Conservation (phyloP, 2,113 vertebrate genomes). For the Tiliqua scincoides region DNA sequence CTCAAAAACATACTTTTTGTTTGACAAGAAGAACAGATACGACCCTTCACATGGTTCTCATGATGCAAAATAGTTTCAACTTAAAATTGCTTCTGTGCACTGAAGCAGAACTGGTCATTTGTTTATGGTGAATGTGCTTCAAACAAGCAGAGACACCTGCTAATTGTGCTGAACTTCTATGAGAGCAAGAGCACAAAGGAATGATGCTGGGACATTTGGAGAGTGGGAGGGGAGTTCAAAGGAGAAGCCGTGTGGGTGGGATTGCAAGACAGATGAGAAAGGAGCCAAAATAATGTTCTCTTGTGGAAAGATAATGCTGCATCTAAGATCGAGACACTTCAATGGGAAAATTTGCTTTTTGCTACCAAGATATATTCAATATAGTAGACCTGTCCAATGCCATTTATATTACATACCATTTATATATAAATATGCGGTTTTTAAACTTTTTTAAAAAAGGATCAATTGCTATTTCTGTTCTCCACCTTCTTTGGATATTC, state of each 20-base stretch:
- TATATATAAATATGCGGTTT: background rate
- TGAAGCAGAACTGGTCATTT: background rate
- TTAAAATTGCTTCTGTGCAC: background rate
- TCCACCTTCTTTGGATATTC: slow-evolving; percentile 1
- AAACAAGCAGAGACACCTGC: background rate
- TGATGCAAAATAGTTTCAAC: background rate
- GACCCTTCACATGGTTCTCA: background rate
- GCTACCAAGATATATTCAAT: background rate
- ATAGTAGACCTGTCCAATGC: background rate
- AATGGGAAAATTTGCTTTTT: background rate
- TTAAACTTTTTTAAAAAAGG: background rate
- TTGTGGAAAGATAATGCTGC: background rate
- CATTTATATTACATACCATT: background rate
- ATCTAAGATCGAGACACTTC: background rate
- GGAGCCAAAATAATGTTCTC: background rate
- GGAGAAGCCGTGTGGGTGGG: background rate
- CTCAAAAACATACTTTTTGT: background rate
- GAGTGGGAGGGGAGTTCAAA: slow-evolving; percentile 13
- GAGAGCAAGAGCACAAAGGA: background rate
- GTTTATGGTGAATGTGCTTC: background rate
- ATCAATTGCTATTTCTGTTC: background rate
- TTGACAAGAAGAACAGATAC: background rate
- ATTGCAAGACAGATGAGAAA: slow-evolving; percentile 4
- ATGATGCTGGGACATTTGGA: background rate
- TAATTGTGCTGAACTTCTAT: slow-evolving; percentile 10